These are phyloP conservation scores for Etia nguti DNA, from an alignment of 2,113 vertebrate genomes.

Conservation along the genomic window DNA sequence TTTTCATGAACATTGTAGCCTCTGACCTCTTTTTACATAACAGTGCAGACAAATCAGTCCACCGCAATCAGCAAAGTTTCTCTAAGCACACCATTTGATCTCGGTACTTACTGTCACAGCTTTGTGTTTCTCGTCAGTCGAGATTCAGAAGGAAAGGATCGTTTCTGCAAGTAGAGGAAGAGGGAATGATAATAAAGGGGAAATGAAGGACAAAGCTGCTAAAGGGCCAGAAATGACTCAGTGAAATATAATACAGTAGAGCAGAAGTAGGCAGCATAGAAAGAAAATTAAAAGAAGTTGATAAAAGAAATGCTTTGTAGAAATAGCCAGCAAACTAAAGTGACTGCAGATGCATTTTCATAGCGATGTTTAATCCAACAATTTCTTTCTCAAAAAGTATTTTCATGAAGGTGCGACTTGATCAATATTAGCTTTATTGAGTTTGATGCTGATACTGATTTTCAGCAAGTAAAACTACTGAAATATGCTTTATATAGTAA, in stretches of 20 bases:
- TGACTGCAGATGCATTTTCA: neutral
- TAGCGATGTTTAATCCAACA: neutral
- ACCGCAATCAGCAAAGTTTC: neutral
- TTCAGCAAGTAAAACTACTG: neutral
- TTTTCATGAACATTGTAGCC: neutral
- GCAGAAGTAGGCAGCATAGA: neutral
- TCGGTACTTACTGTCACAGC: constrained; percentile 53
- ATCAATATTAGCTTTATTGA: neutral
- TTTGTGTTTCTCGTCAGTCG: constrained; percentile 41
- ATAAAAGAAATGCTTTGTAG: neutral
- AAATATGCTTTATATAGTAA: neutral
- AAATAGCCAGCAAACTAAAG: neutral
- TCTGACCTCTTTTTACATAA: neutral
- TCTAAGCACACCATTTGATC: neutral
- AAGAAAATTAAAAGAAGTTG: neutral
- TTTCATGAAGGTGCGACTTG: neutral
- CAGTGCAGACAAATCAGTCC: neutral
- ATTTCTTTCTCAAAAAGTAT: neutral
- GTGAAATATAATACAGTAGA: neutral
- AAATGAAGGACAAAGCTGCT: neutral
- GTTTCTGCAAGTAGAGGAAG: constrained; percentile 24
- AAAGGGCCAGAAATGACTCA: neutral
- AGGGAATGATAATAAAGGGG: neutral
- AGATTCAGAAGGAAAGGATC: constrained; percentile 17
- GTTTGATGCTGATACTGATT: neutral